These are phyloP conservation scores for Cuculus canorus DNA, from an alignment of 2,797 vertebrate species.

Conservation along the genomic window DNA sequence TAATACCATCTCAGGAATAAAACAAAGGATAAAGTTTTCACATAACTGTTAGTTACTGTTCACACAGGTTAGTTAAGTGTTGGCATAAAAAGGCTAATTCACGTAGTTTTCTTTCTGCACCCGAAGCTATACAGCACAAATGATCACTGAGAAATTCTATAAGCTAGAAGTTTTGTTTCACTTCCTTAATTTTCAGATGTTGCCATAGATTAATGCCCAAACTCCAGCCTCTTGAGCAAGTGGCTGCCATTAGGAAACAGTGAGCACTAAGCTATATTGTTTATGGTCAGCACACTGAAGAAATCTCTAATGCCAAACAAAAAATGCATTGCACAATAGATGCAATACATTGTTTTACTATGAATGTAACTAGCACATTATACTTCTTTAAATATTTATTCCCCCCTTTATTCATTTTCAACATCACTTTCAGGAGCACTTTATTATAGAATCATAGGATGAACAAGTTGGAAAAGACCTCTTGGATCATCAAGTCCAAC, in stretches of 20 bases:
- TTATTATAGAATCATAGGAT: too few species aligned
- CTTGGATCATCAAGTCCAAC: too few species aligned
- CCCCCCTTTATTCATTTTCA: neutral
- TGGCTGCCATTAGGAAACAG: neutral
- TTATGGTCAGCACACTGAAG: neutral
- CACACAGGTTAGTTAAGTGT: constrained; percentile 6
- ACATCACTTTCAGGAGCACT: neutral
- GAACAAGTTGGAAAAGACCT: too few species aligned
- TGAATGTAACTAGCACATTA: neutral
- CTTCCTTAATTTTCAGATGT: neutral
- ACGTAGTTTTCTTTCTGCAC: neutral
- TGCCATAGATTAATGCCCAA: neutral
- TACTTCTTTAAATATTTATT: neutral
- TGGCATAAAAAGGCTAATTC: neutral
- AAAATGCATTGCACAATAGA: neutral
- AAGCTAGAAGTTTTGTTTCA: neutral
- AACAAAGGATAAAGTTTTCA: neutral
- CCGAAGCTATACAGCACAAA: neutral
- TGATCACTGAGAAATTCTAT: neutral
- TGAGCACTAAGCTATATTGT: neutral
- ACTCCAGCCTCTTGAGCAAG: neutral
- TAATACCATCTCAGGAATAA: neutral
- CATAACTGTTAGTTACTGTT: neutral
- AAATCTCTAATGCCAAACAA: neutral
- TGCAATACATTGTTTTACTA: neutral